Base-by-base conservation (phyloP, 2,888 invertebrate species). In the Elysia crispata region DNA sequence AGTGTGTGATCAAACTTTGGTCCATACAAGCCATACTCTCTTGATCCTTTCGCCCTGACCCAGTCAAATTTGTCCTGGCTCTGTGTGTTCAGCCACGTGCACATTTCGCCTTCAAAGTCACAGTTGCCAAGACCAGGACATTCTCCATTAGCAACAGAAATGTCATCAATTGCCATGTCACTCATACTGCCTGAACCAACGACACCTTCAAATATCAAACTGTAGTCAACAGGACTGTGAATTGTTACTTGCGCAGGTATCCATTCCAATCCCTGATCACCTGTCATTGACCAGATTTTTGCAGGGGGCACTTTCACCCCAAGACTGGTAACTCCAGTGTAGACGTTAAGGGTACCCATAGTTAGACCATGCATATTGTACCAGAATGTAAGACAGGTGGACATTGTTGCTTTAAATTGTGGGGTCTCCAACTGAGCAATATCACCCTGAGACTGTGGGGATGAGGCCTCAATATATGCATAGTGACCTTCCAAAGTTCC, bases 111-210 rank as follows among this genome's bases (percentile, higher is more conserved):
- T 84, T 92, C 92, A 85, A 92, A 92, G 84, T 91, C 87, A 85
- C 92, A 92, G 33, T 85, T 85, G 0, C 88, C 89, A 25, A 84
- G 83, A 20, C 83, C 83, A 41, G 86, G 83, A 79, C 89, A 91
- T 5, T 76, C 80, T 20, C 88, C 87, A 54, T 80, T 30, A 54
- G 70, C 67, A 20, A 88, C 67, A 15, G 70, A 69, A n/a, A 92
- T 86, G 81, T 92, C 92, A 85, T 92, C 92, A 70, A 92, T 86
- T 28, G 90, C 90, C 75, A 91, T 90, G 78, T 88, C 89, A 49
- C 89, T 86, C 20, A 57, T 74, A 77, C 82, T 85, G 23, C 89
- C 87, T 70, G 50, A 73, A 23, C 90, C 89, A 33, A 88, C 81
- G 11, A 87, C 81, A 25, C 88, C 90, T 84, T 91, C 90, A 85